Evolutionary conservation across 1,140 invertebrate genomes (phyloP).

Genomic region (Aphelenchoides fujianensis): DNA sequence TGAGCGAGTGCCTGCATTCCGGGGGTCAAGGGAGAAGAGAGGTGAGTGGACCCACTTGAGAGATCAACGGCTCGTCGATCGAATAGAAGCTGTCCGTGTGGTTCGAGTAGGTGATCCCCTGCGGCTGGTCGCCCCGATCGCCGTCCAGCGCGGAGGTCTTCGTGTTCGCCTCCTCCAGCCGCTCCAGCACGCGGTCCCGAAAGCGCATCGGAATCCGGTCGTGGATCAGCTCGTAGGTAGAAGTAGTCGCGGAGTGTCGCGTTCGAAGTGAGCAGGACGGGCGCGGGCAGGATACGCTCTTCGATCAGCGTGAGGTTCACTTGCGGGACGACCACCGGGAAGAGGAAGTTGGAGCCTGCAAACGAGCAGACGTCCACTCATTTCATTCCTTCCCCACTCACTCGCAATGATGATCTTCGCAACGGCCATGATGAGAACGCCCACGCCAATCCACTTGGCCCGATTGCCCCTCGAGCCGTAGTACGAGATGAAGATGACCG

Average conservation of each 20-base stretch:
- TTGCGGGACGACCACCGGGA: slow-evolving; percentile 42
- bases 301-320: slow-evolving; percentile 55
- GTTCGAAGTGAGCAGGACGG: slow-evolving; percentile 34
- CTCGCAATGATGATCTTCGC: slow-evolving; percentile 52
- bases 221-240: slow-evolving; percentile 42
- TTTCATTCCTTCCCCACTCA: not conserved
- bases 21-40: not conserved
- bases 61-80: slow-evolving; percentile 30
- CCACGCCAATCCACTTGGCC: slow-evolving; percentile 59
- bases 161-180: slow-evolving; percentile 22
- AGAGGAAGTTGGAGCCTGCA: slow-evolving; percentile 58
- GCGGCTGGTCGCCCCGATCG: not conserved
- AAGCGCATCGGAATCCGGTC: slow-evolving; percentile 42
- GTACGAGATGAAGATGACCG: slow-evolving; percentile 60
- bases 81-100: slow-evolving; percentile 22
- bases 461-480: slow-evolving; percentile 53
- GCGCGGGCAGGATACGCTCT: slow-evolving; percentile 32
- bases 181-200: slow-evolving; percentile 16
- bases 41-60: slow-evolving; percentile 19
- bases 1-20: slow-evolving; percentile 17
- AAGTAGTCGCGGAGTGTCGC: slow-evolving; percentile 43
- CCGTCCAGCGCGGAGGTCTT: slow-evolving; percentile 26
- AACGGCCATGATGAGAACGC: slow-evolving; percentile 58
- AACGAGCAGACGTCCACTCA: not conserved
- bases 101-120: slow-evolving; percentile 2